Base-by-base conservation (phyloP, 2,113 vertebrate genomes). In the Limanda limanda region DNA sequence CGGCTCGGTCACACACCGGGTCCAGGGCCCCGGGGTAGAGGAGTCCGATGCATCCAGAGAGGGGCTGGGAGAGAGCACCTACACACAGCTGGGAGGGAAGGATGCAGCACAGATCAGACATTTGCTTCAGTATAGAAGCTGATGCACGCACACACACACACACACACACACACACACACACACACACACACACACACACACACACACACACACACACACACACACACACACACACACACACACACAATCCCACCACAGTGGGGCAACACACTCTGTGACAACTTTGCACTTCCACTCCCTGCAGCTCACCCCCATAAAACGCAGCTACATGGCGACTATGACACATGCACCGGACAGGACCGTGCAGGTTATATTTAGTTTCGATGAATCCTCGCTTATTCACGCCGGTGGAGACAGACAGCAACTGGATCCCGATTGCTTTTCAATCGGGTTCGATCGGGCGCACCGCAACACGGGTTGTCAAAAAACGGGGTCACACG, bases 1-100 rank as follows among this genome's bases (percentile, higher is more conserved):
- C 2, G 79, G 60, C 4, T 73, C 82, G 79, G 79, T 91, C 91
- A 92, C 90, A 88, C 89, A 87, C 91, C 87, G 90, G 89, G 91
- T 88, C 92, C 91, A 92, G 91, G 87, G 85, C 89, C 91, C 90
- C 85, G 91, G 90, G 89, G 91, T 54, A 91, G 91, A 82, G 85
- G 90, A 85, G 90, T 89, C 88, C 62, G 92, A 89, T 86, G 92
- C 92, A 92, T 93, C 92, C 92, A 92, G 92, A 93, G 91, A 92
- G 89, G 84, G 88, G 92, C 92, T 92, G 89, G 81, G 87, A 89
- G 83, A 88, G 88, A 73, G 76, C 90, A 89, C 91, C 91, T 88
- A 92, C 71, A 85, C 80, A 91, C 89, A 89, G 82, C 92, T 93
- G 84, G 59, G 68, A 79, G 35, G 42, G 40, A 66, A 7, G 13